Base-by-base conservation (phyloP, 2,797 vertebrate genomes). In the Triplophysa yarkandensis region DNA sequence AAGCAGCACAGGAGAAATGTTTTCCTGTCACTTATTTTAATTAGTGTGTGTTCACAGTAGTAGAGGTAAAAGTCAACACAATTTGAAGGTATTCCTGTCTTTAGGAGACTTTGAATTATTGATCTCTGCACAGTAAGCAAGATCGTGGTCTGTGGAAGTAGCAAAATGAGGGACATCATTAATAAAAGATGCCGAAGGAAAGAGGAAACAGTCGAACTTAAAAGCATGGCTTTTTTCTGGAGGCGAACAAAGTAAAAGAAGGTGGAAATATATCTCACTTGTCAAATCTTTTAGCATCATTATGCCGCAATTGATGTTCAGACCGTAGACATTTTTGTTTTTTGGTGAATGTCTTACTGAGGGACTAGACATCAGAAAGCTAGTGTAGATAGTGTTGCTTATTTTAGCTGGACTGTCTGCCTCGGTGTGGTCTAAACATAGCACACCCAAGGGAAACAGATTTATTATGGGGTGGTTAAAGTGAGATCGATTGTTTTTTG, bases 21-120 rank as follows among this genome's bases (percentile, higher is more conserved):
- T 65, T 74, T 30, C 27, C 21, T 11, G 2, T 70, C 66, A 75
- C 30, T 34, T 39, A 39, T 48, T 67, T 77, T 68, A 77, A 73
- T 76, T 28, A 61, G 23, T 44, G n/a, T 43, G 3, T 54, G 50
- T 36, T 57, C 23, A 44, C 68, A 36, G 43, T 60, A 54, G 25
- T 48, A 4, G 44, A 77, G 68, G 16, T 67, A 58, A 64, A 80
- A 73, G 44, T 76, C 80, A 46, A 66, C 66, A 50, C 54, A 75
- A 58, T 76, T 66, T 68, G 34, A 74, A 76, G 79, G 66, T 71
- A 67, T 80, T 82, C 61, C 39, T 75, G 58, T 74, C 13, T 72
- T 75, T 72, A 79, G 80, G 50, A 80, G 54, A 76, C 52, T 66
- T 68, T 85, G 27, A 85, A 84, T 84, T 85, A 84, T 84, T 83